Base-by-base conservation (phyloP, 2,113 vertebrate genomes). In the Pardalotus punctatus region DNA sequence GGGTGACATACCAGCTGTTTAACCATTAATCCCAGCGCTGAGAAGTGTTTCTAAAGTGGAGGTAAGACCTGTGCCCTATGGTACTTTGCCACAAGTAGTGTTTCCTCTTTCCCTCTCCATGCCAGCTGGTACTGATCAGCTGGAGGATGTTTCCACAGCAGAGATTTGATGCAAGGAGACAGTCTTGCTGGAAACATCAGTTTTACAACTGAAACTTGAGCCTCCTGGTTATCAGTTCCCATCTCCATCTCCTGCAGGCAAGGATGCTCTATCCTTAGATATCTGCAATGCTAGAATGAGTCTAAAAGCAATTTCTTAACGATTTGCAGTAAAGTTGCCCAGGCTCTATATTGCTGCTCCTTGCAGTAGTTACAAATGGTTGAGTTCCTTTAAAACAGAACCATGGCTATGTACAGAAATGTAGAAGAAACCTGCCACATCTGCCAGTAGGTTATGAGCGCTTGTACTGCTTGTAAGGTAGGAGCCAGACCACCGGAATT, bases 161-260 rank as follows among this genome's bases (percentile, higher is more conserved):
- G 8, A 88, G 76, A 78, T 82, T 50, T 81, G 86, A 94, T 93
- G 80, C 90, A 81, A 60, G 80, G 80, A 78, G 62, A 84, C 86
- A 86, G 48, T 79, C 91, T 79, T 87, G 70, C 77, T 95, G 91
- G 86, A 96, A 95, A 86, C 51, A 51, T 42, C 42, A 38, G 58
- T 36, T 90, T 86, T 88, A 69, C 35, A 71, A 48, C 57, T 90
- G 86, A 51, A 95, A 64, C 66, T 71, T 67, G 69, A 93, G 82
- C 64, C 76, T 94, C 43, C 48, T 81, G 61, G 81, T 86, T 71
- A 67, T 91, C 73, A 53, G 0, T 86, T 87, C 48, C 47, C 56
- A 73, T 95, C 65, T 90, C 57, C 40, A 22, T 84, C 50, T 93
- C 82, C 82, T 90, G 58, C 47, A 13, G 88, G 85, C 82, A 77